Percentiles rank a stretch among this genome's conserved stretches.
These are phyloP conservation scores for Gymnorhina tibicen DNA, from an alignment of 2,113 vertebrate genomes.

Conservation along the genomic window DNA sequence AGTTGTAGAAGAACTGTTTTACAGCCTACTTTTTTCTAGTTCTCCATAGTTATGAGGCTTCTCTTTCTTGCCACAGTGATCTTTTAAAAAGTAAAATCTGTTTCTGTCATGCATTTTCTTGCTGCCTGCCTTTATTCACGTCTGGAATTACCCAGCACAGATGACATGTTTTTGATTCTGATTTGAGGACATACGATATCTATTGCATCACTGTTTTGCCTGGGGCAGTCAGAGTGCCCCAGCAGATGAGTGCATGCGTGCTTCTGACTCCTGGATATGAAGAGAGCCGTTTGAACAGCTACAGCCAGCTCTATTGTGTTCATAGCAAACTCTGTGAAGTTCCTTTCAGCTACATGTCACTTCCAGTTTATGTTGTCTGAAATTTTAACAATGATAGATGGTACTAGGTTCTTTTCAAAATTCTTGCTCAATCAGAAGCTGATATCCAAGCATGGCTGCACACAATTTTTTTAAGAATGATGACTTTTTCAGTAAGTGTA, in stretches of 20 bases:
- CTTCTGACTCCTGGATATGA: not conserved
- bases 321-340: not conserved
- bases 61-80: not conserved
- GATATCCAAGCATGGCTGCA: not conserved
- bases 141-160: not conserved
- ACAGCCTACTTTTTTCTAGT: not conserved
- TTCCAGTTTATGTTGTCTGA: conserved; percentile 14
- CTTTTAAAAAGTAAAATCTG: not conserved
- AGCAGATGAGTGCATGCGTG: not conserved
- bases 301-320: conserved; percentile 39
- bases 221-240: not conserved
- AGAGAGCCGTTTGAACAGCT: conserved; percentile 15
- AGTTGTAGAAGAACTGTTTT: not conserved
- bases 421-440: not conserved
- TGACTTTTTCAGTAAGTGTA: not conserved
- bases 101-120: not conserved
- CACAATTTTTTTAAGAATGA: not conserved
- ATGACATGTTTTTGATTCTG: not conserved
- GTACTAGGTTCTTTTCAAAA: not conserved
- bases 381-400: conserved; percentile 13
- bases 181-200: not conserved
- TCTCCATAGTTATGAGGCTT: not conserved
- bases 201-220: not conserved
- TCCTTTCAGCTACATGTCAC: conserved; percentile 66
- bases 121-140: not conserved